A percentile compares a stretch with the other conserved stretches of the same genome.
Conservation (phyloP, 2,797 vertebrate genomes). For the Hippoglossus hippoglossus region DNA sequence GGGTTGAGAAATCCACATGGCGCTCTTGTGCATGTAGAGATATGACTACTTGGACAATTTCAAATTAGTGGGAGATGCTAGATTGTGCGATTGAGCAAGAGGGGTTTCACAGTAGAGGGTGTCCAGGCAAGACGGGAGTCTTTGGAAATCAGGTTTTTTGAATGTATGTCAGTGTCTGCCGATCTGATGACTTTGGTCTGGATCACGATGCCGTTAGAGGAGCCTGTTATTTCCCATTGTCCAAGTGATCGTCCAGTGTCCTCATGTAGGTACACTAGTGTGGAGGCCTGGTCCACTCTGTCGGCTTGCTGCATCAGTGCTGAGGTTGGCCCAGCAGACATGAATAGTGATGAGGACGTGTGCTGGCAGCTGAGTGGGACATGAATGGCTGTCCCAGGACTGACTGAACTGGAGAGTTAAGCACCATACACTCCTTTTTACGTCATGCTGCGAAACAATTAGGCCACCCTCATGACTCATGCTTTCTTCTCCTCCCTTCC, state of each 20-base stretch:
- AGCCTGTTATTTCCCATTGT: background rate
- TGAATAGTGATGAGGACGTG: slow-evolving; percentile 69
- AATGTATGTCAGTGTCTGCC: background rate
- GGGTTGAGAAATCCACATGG: background rate
- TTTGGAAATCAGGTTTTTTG: background rate
- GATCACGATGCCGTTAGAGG: no score
- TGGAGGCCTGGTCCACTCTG: slow-evolving; percentile 24
- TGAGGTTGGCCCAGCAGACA: slow-evolving; percentile 51
- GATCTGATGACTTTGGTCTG: background rate
- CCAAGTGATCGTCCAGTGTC: slow-evolving; percentile 6
- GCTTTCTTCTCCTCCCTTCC: slow-evolving; percentile 19
- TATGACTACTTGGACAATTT: background rate
- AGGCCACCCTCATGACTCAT: slow-evolving; percentile 61
- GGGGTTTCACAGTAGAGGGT: background rate
- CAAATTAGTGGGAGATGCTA: slow-evolving; percentile 1
- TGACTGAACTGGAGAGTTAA: slow-evolving; percentile 65
- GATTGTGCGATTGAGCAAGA: slow-evolving; percentile 4
- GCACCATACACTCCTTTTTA: slow-evolving; percentile 69
- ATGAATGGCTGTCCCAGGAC: slow-evolving; percentile 59
- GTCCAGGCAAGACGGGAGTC: no score
- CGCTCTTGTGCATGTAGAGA: background rate
- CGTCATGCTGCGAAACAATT: slow-evolving; percentile 64
- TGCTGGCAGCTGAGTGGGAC: slow-evolving; percentile 70
- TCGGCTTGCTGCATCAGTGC: background rate
- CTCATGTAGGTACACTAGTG: slow-evolving; percentile 16